A percentile compares a stretch with the other conserved stretches of the same genome.
These are phyloP conservation scores for Callimorpha dominula DNA, from an alignment of 2,888 invertebrate species.

Conservation along the genomic window DNA sequence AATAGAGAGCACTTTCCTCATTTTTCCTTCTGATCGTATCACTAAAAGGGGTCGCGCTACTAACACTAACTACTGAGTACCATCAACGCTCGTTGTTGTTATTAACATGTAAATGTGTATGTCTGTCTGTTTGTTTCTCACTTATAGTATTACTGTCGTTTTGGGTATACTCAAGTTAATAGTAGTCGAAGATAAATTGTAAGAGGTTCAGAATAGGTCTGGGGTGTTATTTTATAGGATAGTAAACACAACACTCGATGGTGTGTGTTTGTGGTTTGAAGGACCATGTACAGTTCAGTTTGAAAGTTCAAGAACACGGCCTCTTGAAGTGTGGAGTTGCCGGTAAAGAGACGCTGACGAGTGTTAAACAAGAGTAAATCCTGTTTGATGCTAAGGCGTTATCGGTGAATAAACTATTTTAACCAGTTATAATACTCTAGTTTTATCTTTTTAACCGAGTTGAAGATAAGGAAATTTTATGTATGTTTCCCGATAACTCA, in stretches of 20 bases:
- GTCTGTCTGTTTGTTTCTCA: slow-evolving; percentile 37
- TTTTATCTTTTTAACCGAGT: no score
- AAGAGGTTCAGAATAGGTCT: slow-evolving; percentile 4
- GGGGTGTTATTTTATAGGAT: background rate
- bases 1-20: slow-evolving; percentile 22
- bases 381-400: no score
- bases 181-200: background rate
- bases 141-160: slow-evolving; percentile 10
- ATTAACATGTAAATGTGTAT: slow-evolving; percentile 49
- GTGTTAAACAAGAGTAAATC: no score
- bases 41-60: slow-evolving; percentile 46
- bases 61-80: slow-evolving; percentile 49
- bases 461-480: no score
- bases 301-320: no score
- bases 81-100: slow-evolving; percentile 46
- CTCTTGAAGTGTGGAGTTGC: no score
- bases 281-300: no score
- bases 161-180: slow-evolving; percentile 2
- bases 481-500: no score
- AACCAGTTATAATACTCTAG: no score
- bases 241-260: background rate
- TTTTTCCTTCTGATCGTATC: background rate
- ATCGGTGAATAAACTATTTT: no score
- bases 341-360: no score
- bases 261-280: background rate